Evolutionary conservation across 2,797 vertebrate genomes (phyloP), one percentile per base, ranked within the genome.

Genomic region (Darevskia mixta): DNA sequence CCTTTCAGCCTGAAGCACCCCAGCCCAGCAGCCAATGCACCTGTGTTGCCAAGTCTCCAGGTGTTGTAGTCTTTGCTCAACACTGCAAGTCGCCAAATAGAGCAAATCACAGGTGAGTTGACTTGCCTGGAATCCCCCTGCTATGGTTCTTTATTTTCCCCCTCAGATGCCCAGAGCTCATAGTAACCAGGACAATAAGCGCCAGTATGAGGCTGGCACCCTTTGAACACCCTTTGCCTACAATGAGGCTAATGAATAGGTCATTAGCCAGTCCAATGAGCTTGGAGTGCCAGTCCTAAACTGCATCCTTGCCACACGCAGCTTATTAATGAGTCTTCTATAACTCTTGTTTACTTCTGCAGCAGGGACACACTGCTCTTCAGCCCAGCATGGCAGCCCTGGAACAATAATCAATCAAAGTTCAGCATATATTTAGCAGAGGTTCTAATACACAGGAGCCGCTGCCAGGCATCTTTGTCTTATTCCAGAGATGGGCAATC

Each of bases 331-430:
- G 80, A 61, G 79, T 86, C 66, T 93, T 92, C 66, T 75, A 81
- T 83, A 88, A 87, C 27, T 79, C 80, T 69, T 89, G 90, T 38
- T 93, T 91, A 90, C 92, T 88, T 85, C 87, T 90, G 87, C 35
- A 23, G 81, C 80, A 87, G 88, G 69, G 86, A 66, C 75, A 77
- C 45, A 29, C 11, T 32, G 86, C 80, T 81, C 64, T 79, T 85
- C 27, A 1, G 55, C 82, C 69, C 4, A 0, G 20, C 5, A 41
- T 29, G 73, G 78, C 79, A 82, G 84, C 58, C 20, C n/a, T 4
- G 82, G 55, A 80, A 87, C 43, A 72, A 27, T 86, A 64, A 87
- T 90, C 43, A 85, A 86, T 69, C 83, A 89, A 83, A 2, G 0
- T 15, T 87, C 71, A 81, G 86, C n/a, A 79, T 23, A 27, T 69